Conservation (phyloP, 2,113 vertebrate species). For the Pseudorasbora parva region DNA sequence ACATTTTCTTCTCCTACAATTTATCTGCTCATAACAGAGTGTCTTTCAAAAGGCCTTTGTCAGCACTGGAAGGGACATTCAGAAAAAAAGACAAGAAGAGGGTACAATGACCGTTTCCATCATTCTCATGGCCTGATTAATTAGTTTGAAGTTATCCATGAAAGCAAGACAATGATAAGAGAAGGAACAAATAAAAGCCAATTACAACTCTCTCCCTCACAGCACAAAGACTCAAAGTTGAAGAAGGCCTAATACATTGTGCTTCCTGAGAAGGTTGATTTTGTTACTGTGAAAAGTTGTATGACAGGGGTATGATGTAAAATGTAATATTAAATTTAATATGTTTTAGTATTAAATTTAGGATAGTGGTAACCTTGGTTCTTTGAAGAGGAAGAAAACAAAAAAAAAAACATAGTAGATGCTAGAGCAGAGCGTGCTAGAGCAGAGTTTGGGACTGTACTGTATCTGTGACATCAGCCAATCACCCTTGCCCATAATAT, state of each 20-base stretch:
- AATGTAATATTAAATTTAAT: no score
- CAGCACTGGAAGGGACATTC: slow-evolving; percentile 48
- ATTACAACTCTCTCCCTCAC: slow-evolving; percentile 65
- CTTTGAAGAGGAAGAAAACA: no score
- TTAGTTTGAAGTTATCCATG: slow-evolving; percentile 74
- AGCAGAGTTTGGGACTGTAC: no score
- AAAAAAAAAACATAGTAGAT: no score
- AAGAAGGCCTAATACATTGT: neutral
- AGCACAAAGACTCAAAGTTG: slow-evolving; percentile 52
- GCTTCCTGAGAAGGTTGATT: neutral
- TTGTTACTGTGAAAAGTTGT: neutral
- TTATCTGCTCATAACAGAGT: slow-evolving; percentile 45
- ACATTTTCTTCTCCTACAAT: neutral
- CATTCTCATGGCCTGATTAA: slow-evolving; percentile 66
- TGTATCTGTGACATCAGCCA: neutral
- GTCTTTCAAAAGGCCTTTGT: slow-evolving; percentile 40
- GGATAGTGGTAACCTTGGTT: no score
- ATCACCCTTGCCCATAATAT: neutral
- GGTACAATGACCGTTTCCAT: slow-evolving; percentile 55
- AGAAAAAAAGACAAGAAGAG: neutral
- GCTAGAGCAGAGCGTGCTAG: no score
- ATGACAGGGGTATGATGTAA: no score
- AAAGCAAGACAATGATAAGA: slow-evolving; percentile 74
- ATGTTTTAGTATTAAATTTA: no score
- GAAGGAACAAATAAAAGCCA: slow-evolving; percentile 72